phyloP scores from a whole-genome alignment of 2,888 invertebrate species.

The Allygus modestus region DNA sequence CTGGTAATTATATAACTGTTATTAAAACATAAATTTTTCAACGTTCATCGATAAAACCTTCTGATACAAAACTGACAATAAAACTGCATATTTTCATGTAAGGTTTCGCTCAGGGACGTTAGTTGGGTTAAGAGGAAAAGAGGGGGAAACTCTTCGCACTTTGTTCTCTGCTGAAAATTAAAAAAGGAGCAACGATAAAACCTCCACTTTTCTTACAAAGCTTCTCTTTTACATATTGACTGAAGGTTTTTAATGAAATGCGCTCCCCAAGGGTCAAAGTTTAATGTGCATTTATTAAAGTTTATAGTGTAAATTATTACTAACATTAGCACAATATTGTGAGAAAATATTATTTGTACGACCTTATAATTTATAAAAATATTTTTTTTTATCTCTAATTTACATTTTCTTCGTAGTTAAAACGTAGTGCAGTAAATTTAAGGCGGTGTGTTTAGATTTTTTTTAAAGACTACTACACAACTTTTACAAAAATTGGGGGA shows the following conservation, averaged over 20 bases:
- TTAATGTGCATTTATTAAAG: neutral
- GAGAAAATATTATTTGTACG: too few species aligned
- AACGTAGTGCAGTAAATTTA: too few species aligned
- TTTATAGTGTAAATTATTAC: neutral
- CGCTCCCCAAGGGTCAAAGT: neutral
- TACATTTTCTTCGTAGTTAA: too few species aligned
- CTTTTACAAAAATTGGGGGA: too few species aligned
- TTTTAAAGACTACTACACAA: too few species aligned
- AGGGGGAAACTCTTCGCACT: neutral
- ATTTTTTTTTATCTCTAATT: too few species aligned
- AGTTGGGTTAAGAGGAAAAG: neutral
- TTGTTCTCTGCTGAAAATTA: conserved; percentile 14
- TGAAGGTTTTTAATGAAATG: conserved; percentile 7
- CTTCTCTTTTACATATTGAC: conserved; percentile 12
- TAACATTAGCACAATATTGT: neutral
- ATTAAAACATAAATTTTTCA: too few species aligned
- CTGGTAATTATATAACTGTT: too few species aligned
- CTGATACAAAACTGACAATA: neutral
- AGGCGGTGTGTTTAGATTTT: too few species aligned
- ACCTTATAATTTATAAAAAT: too few species aligned
- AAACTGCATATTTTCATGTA: neutral
- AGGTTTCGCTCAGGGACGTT: neutral
- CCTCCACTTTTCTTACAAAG: neutral
- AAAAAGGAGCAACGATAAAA: conserved; percentile 18
- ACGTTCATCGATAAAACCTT: neutral